These are phyloP conservation scores for Erebia aethiops DNA, from an alignment of 2,888 invertebrate species.

Conservation along the genomic window DNA sequence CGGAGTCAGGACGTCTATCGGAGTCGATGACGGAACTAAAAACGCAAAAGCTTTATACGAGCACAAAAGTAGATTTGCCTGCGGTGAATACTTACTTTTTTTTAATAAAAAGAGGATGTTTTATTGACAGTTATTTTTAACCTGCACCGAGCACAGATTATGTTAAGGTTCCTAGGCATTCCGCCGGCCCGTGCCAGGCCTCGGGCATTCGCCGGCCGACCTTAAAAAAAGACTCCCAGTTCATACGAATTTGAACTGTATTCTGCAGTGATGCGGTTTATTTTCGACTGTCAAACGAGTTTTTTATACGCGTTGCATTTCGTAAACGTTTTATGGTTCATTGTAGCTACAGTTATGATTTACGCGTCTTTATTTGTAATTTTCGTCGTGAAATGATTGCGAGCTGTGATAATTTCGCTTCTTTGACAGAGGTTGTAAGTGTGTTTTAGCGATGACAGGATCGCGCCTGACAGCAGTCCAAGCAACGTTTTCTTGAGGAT, in stretches of 20 bases:
- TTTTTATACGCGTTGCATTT: constrained; percentile 46
- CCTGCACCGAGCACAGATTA: constrained; percentile 54
- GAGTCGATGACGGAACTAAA: too few relatives aligned
- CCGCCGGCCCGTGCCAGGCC: constrained; percentile 68
- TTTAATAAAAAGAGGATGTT: constrained; percentile 17
- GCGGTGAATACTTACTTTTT: too few relatives aligned
- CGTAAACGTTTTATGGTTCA: constrained; percentile 56
- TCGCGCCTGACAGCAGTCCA: not conserved
- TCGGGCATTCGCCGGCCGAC: constrained; percentile 52
- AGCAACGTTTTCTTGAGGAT: too few relatives aligned
- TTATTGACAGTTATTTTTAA: constrained; percentile 48
- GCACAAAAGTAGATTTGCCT: too few relatives aligned
- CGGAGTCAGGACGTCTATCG: too few relatives aligned
- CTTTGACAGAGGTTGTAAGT: constrained; percentile 11
- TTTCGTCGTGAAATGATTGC: constrained; percentile 15
- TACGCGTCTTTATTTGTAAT: constrained; percentile 42
- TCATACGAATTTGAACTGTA: constrained; percentile 44
- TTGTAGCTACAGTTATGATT: constrained; percentile 52
- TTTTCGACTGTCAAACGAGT: constrained; percentile 40
- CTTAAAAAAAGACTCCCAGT: constrained; percentile 42
- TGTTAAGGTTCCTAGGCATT: constrained; percentile 62
- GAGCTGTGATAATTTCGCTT: constrained; percentile 5
- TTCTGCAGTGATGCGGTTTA: constrained; percentile 35
- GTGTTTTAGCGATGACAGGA: not conserved
- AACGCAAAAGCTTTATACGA: too few relatives aligned